Evolutionary conservation across 2,113 vertebrate genomes (phyloP).

Genomic region (Pelobates fuscus): DNA sequence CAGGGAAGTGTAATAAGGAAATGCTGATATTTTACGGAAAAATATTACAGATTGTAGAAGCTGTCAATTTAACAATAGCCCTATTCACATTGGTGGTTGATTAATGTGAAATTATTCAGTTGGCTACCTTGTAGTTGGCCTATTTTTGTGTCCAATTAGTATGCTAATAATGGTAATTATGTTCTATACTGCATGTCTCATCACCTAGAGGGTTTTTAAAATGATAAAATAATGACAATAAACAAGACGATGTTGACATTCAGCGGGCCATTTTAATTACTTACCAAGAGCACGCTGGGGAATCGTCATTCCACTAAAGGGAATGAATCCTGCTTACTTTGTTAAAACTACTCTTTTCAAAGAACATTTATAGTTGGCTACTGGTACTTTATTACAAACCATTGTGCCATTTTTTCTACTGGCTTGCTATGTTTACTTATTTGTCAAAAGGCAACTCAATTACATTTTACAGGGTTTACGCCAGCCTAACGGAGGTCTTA

Average conservation of each 20-base stretch:
- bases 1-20: constrained; percentile 58
- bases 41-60: constrained; percentile 77
- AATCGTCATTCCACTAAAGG: constrained; percentile 77
- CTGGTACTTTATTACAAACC: constrained; percentile 65
- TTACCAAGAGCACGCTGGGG: constrained; percentile 79
- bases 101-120: constrained; percentile 89
- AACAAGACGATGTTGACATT: constrained; percentile 88
- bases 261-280: constrained; percentile 86
- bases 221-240: constrained; percentile 94
- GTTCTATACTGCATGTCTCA: constrained; percentile 85
- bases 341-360: constrained; percentile 75
- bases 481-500: too few species aligned
- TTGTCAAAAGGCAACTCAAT: constrained; percentile 56
- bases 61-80: constrained; percentile 79
- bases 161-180: constrained; percentile 94
- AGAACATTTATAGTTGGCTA: constrained; percentile 69
- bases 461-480: constrained; percentile 27
- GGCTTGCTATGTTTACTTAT: constrained; percentile 59
- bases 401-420: constrained; percentile 57
- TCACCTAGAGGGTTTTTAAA: constrained; percentile 91
- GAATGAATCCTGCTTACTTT: constrained; percentile 76
- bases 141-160: constrained; percentile 91
- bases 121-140: constrained; percentile 86
- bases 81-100: constrained; percentile 81
- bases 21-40: constrained; percentile 66